Base-by-base conservation (phyloP, 2,797 vertebrate species). In the Schizopygopsis malacanthus region DNA sequence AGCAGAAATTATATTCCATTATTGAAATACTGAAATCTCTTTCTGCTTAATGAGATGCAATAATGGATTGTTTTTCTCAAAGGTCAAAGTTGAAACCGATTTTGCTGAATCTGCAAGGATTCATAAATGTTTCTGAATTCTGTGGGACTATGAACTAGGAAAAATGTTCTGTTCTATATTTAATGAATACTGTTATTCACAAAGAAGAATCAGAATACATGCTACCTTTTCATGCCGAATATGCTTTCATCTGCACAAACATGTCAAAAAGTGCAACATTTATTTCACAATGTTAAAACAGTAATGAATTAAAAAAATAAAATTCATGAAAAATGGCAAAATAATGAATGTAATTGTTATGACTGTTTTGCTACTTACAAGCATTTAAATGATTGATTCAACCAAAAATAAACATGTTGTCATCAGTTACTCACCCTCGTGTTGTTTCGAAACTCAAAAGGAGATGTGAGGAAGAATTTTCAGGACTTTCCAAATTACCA, bases 1-100 rank as follows among this genome's bases (percentile, higher is more conserved):
- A 67, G 33, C 82, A 54, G 45, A 56, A 70, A 84, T 70, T 15
- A 79, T 70, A 22, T 79, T 59, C 63, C 75, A 59, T 84, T 79
- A 79, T 11, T 20, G 18, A 79, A 79, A 77, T 69, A 54, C 43
- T 77, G 43, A 41, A 83, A 41, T 67, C 41, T 15, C 3, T 67
- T 54, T 76, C 28, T 78, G 47, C 75, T 18, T 54, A 78, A 78
- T 78, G 75, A 84, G 50, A 11, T 54, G 47, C 63, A 43, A 20
- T 78, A 56, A 78, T 56, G 39, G 83, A 78, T 69, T 65, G 15
- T 54, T 67, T 69, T 77, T 8, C 3, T 84, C 41, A 22, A 22
- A 61, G 71, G 56, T 75, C 41, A 63, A 63, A 83, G 76, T 41
- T 39, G 18, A 83, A 67, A 52, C 9, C 52, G 33, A 67, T 54